Conservation (phyloP, 2,888 invertebrate genomes). For the Trissonchulus sp. region DNA sequence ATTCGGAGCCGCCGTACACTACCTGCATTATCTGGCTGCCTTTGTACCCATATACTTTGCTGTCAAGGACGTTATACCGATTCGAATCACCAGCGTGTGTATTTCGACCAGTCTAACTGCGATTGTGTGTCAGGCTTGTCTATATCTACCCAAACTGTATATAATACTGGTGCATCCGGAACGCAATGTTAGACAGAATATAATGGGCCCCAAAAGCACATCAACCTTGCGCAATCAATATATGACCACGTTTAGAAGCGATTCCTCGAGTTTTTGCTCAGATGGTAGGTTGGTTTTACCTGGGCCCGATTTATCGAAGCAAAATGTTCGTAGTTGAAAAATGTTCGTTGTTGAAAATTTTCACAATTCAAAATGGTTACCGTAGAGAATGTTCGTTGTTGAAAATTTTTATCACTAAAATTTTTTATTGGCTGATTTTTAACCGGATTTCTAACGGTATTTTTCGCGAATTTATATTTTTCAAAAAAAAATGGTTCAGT, state of each 20-base stretch:
- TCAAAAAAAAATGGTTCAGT: too few relatives aligned
- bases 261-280: conserved; percentile 27
- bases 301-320: too few relatives aligned
- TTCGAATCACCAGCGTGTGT: conserved; percentile 88
- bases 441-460: too few relatives aligned
- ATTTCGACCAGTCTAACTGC: conserved; percentile 89
- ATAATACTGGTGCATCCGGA: conserved; percentile 82
- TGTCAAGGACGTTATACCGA: conserved; percentile 61
- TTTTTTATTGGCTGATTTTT: too few relatives aligned
- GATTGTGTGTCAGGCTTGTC: conserved; percentile 82
- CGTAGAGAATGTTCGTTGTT: too few relatives aligned
- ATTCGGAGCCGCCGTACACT: conserved; percentile 68
- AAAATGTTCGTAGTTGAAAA: too few relatives aligned
- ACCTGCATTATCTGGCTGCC: conserved; percentile 65
- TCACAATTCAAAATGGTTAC: too few relatives aligned
- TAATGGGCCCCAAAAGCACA: conserved; percentile 45
- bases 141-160: conserved; percentile 87
- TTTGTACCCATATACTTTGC: conserved; percentile 63
- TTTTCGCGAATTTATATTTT: too few relatives aligned
- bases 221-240: neutral
- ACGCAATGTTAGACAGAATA: conserved; percentile 71
- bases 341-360: too few relatives aligned
- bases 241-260: neutral
- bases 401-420: too few relatives aligned
- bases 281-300: conserved; percentile 25